Percentiles rank a stretch among this genome's conserved stretches.
These are phyloP conservation scores for Semaprochilodus insignis DNA, from an alignment of 2,797 vertebrate genomes.

Conservation along the genomic window DNA sequence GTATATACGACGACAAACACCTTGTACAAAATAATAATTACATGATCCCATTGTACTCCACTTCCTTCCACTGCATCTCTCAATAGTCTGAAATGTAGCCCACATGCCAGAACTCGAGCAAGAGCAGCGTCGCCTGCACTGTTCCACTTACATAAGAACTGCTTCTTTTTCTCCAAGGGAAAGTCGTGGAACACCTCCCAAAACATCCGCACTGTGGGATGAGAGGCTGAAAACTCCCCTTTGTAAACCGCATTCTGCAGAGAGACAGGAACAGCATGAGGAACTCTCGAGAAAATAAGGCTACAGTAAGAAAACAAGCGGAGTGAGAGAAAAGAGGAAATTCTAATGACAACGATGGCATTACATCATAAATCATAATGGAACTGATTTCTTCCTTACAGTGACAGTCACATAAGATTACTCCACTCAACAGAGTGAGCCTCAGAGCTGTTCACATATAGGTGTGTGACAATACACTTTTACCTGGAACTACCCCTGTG, in stretches of 20 bases:
- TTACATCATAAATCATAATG: not conserved
- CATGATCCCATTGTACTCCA: not conserved
- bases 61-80: not conserved
- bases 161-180: conserved; percentile 96
- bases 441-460: not conserved
- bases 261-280: conserved; percentile 18
- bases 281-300: not conserved
- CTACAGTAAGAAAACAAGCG: not conserved
- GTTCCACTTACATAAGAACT: conserved; percentile 89
- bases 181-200: conserved; percentile 98
- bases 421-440: conserved; percentile 14
- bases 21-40: not conserved
- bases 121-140: not conserved
- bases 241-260: conserved; percentile 90
- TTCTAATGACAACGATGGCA: not conserved
- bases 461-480: conserved; percentile 9
- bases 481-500: not conserved
- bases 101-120: not conserved
- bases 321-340: not conserved
- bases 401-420: conserved; percentile 8
- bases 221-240: conserved; percentile 90
- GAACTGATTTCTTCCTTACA: not conserved
- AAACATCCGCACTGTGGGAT: conserved; percentile 93
- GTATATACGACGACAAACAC: too few species aligned
- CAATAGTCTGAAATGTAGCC: not conserved